Base-by-base conservation (phyloP, 2,113 vertebrate genomes). In the Lontra canadensis region DNA sequence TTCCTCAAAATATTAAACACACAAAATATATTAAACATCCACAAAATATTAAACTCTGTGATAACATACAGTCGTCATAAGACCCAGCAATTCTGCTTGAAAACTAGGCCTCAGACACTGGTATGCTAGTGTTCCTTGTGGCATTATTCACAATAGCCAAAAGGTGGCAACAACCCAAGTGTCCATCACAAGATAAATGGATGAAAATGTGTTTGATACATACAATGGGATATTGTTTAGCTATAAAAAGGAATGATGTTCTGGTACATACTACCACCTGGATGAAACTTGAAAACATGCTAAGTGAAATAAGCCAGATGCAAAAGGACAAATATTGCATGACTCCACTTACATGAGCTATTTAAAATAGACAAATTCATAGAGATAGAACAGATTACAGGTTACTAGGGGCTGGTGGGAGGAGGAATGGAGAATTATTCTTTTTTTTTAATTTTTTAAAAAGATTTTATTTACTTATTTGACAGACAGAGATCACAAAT, bases 251-350 rank as follows among this genome's bases (percentile, higher is more conserved):
- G 23, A 95, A 83, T 39, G 39, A 78, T 63, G 17, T 97, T 71
- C 31, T 80, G 65, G 81, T 49, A 63, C 57, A 71, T 63, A 52
- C n/a, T 65, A 61, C 52, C 59, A 25, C 42, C 34, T 86, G 73
- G 65, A 82, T 95, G 79, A 82, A 73, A 79, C 73, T 86, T 57
- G 73, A 88, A 89, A 94, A 92, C 17, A 78, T 49, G 25, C 42
- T 81, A 97, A 82, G 84, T 71, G 39, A 95, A 94, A 94, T 69
- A 82, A 94, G 52, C 47, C 57, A 85, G 49, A 89, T 11, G 80
- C 20, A 52, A 82, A 95, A 71, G 34, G 39, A 83, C 34, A 65
- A 42, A 86, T 47, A 71, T 4, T 81, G 20, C 36, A 79, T 69
- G 7, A 52, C 31, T 81, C 89, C 14, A 82, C 44, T 78, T 71